These are phyloP conservation scores for Eueremaeus valkanovi DNA, from an alignment of 2,888 invertebrate species.

Conservation along the genomic window DNA sequence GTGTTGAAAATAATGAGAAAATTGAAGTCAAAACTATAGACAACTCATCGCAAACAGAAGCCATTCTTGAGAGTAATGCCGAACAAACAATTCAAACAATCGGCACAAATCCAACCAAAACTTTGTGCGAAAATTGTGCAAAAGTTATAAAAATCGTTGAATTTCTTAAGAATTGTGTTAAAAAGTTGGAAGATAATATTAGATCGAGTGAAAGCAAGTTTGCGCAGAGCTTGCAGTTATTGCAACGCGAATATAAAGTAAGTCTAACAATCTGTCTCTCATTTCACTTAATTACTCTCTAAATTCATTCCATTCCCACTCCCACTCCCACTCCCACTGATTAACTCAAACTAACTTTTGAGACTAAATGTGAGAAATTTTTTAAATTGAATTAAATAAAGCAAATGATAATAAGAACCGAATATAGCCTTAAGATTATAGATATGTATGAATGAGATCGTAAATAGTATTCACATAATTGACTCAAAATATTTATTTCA, in stretches of 20 bases:
- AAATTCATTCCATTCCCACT: too few species aligned
- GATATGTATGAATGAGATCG: too few species aligned
- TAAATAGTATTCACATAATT: not conserved
- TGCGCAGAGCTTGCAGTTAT: not conserved
- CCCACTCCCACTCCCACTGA: too few species aligned
- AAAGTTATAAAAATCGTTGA: constrained; percentile 8
- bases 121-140: constrained; percentile 7
- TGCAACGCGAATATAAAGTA: constrained; percentile 28
- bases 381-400: too few species aligned
- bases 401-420: too few species aligned
- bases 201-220: constrained; percentile 24
- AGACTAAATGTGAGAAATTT: too few species aligned
- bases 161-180: constrained; percentile 14
- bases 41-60: not conserved
- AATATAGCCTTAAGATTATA: too few species aligned
- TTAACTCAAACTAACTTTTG: too few species aligned
- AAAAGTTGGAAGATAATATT: constrained; percentile 22
- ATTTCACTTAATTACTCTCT: too few species aligned
- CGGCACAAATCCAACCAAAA: not conserved
- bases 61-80: not conserved
- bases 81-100: too few species aligned
- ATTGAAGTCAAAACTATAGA: too few species aligned
- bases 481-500: not conserved
- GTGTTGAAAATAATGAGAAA: too few species aligned
- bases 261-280: not conserved